Evolutionary conservation across 2,888 invertebrate genomes (phyloP).

Genomic region (Blomia tropicalis): DNA sequence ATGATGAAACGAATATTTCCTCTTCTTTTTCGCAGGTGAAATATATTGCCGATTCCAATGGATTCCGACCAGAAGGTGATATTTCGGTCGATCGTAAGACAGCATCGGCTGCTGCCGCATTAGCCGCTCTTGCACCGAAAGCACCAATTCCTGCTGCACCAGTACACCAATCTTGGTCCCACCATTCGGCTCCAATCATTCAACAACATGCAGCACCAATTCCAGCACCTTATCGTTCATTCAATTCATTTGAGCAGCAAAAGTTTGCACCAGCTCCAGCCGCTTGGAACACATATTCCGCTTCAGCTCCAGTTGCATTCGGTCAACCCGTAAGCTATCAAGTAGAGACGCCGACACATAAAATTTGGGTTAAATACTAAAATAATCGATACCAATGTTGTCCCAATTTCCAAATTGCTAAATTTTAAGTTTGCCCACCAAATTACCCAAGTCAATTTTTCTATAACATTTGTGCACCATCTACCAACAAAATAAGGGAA

Average conservation of each 20-base stretch:
- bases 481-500: too few species aligned
- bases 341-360: constrained; percentile 16
- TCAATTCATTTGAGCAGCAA: neutral
- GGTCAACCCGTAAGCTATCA: neutral
- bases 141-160: constrained; percentile 15
- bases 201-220: constrained; percentile 8
- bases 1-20: neutral
- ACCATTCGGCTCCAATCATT: neutral
- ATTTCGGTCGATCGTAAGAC: constrained; percentile 29
- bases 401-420: too few species aligned
- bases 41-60: constrained; percentile 28
- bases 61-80: constrained; percentile 28
- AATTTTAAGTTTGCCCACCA: too few species aligned
- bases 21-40: constrained; percentile 12
- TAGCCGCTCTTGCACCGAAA: constrained; percentile 20
- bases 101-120: constrained; percentile 26
- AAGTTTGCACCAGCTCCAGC: neutral
- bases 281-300: neutral
- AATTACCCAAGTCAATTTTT: too few species aligned
- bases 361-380: constrained; percentile 14
- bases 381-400: constrained; percentile 1
- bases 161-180: neutral
- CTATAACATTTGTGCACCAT: too few species aligned
- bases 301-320: neutral
- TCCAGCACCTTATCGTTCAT: neutral